Conservation (phyloP, 2,888 invertebrate genomes). For the Diadromus collaris region DNA sequence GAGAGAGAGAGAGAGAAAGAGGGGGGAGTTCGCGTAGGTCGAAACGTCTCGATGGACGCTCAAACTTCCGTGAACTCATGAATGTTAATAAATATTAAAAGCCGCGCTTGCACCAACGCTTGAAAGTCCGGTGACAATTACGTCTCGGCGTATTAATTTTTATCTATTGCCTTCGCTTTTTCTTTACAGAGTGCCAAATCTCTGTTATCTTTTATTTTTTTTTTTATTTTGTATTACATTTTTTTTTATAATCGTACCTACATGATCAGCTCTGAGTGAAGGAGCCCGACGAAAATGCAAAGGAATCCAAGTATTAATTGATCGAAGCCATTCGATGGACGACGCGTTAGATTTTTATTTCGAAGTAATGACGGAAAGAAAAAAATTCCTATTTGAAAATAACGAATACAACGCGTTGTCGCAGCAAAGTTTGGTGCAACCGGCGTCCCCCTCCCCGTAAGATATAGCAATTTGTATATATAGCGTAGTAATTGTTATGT, state of each 20-base stretch:
- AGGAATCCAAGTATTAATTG: constrained; percentile 45
- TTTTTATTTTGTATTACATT: constrained; percentile 11
- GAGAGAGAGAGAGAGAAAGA: background rate
- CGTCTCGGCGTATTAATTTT: constrained; percentile 58
- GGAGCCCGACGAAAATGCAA: constrained; percentile 16
- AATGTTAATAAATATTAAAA: constrained; percentile 70
- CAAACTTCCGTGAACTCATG: constrained; percentile 61
- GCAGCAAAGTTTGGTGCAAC: constrained; percentile 70
- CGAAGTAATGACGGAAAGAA: constrained; percentile 4
- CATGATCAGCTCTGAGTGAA: constrained; percentile 8
- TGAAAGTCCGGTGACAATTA: constrained; percentile 52
- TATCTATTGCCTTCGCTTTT: constrained; percentile 33
- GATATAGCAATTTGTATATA: constrained; percentile 77
- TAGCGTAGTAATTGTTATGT: constrained; percentile 77
- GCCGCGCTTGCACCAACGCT: constrained; percentile 73
- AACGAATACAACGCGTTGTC: constrained; percentile 38
- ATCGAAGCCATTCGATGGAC: constrained; percentile 27
- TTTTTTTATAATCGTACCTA: constrained; percentile 16
- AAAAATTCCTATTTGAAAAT: constrained; percentile 8
- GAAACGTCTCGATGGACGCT: constrained; percentile 19
- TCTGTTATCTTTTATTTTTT: constrained; percentile 5
- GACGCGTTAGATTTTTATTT: constrained; percentile 33
- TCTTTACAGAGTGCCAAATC: constrained; percentile 24
- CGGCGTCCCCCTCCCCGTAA: constrained; percentile 64
- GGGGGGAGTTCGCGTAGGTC: constrained; percentile 26